Base-by-base conservation (phyloP, 2,797 vertebrate genomes). In the Adelosebastes latens region DNA sequence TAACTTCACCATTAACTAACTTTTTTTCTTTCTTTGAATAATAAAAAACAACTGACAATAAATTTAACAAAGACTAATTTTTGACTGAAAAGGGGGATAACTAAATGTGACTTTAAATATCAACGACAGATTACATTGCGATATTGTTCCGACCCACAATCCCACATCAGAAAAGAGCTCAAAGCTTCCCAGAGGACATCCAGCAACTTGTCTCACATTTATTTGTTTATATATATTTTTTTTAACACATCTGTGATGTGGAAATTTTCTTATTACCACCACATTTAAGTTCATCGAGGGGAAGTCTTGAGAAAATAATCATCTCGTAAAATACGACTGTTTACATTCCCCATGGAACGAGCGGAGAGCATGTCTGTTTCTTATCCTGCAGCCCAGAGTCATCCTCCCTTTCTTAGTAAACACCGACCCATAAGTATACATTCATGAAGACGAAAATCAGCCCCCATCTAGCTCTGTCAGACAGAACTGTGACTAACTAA, bases 291-390 rank as follows among this genome's bases (percentile, higher is more conserved):
- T 82, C 27, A 75, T n/a, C 72, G 53, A 79, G 77, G 77, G 53
- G 62, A 85, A 49, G 72, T 78, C 85, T 80, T 69, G 71, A 85
- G 75, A 89, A 81, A 88, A 89, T 63, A 75, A 77, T 31, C 22
- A 9, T 74, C 75, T 79, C 61, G 25, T 87, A 77, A 90, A 88
- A 85, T 42, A 34, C 53, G 65, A 83, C 77, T 92, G 93, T 93
- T 94, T 93, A 93, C 88, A 92, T 92, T 91, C 87, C 81, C 78
- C 22, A 8, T 32, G 49, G 84, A 86, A 85, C 4, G 5, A 74
- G 66, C 9, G 1, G 4, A 79, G 77, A 77, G 42, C 69, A 61
- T 72, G 89, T 88, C 87, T 92, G 90, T 77, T 87, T 83, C 84
- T 92, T 67, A 78, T 93, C 90, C 79, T 36, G 20, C 27, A 73